Conservation (phyloP, 2,797 vertebrate species). For the Hybognathus amarus region DNA sequence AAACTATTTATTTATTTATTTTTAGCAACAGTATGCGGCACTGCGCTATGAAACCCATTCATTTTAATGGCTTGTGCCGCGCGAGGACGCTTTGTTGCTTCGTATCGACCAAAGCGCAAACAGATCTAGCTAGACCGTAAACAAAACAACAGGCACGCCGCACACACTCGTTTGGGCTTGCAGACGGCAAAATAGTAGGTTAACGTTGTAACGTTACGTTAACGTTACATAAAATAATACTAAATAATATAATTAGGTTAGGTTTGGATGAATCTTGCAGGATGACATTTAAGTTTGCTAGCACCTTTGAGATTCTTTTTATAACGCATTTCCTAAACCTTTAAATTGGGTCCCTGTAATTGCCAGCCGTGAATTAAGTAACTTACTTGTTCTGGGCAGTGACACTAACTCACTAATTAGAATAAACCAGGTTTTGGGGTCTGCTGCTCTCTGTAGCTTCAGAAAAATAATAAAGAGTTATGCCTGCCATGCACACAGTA, state of each 20-base stretch:
- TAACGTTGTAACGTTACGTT: no score
- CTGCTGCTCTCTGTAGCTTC: conserved; percentile 5
- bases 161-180: no score
- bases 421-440: conserved; percentile 35
- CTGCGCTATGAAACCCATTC: no score
- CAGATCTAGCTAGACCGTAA: no score
- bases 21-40: no score
- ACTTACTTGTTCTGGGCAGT: conserved; percentile 6
- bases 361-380: conserved; percentile 2
- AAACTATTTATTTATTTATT: no score
- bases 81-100: no score
- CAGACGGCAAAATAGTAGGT: no score
- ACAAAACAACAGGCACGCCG: no score
- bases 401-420: conserved; percentile 34
- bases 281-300: conserved; percentile 10
- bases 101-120: no score
- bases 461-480: not conserved
- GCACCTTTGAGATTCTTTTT: conserved; percentile 12
- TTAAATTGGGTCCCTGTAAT: not conserved
- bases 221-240: no score
- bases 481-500: conserved; percentile 42
- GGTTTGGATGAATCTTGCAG: not conserved
- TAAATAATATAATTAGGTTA: not conserved
- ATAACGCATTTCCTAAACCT: conserved; percentile 13
- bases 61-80: no score